phyloP scores from a whole-genome alignment of 53 echinoderm and acorn worm genomes.

The Patiria pectinifera region DNA sequence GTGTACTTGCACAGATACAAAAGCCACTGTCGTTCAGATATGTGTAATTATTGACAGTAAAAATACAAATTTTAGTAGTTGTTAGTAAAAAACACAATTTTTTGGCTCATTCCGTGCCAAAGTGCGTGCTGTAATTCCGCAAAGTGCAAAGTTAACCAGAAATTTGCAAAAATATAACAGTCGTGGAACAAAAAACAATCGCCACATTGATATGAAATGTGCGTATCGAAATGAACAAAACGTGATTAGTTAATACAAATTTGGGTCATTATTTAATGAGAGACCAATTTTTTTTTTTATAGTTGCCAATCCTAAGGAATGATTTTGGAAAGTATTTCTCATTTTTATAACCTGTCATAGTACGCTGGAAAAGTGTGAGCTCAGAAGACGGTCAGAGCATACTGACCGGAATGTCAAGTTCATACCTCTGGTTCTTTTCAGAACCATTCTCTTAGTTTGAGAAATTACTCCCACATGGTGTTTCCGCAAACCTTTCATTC shows the following conservation, averaged over 20 bases:
- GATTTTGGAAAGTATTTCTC: too few relatives aligned
- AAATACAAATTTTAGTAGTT: too few relatives aligned
- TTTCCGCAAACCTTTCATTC: too few relatives aligned
- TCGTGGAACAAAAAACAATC: neutral
- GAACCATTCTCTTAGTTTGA: too few relatives aligned
- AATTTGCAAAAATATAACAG: neutral
- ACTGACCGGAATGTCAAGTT: too few relatives aligned
- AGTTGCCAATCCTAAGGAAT: too few relatives aligned
- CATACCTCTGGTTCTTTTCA: too few relatives aligned
- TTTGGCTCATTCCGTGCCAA: neutral
- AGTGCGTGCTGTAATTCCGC: neutral
- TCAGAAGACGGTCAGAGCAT: too few relatives aligned
- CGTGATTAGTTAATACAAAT: neutral
- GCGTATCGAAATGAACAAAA: neutral
- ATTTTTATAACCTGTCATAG: too few relatives aligned
- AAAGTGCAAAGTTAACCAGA: neutral
- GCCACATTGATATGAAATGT: neutral
- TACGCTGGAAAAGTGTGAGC: too few relatives aligned
- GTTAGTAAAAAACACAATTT: neutral
- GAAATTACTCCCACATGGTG: too few relatives aligned
- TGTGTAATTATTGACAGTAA: neutral
- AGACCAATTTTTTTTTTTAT: neutral
- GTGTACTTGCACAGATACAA: neutral
- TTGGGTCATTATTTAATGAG: neutral
- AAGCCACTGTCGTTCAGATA: neutral